These are phyloP conservation scores for Aleiodes testaceus DNA, from an alignment of 2,888 invertebrate species.

Conservation along the genomic window DNA sequence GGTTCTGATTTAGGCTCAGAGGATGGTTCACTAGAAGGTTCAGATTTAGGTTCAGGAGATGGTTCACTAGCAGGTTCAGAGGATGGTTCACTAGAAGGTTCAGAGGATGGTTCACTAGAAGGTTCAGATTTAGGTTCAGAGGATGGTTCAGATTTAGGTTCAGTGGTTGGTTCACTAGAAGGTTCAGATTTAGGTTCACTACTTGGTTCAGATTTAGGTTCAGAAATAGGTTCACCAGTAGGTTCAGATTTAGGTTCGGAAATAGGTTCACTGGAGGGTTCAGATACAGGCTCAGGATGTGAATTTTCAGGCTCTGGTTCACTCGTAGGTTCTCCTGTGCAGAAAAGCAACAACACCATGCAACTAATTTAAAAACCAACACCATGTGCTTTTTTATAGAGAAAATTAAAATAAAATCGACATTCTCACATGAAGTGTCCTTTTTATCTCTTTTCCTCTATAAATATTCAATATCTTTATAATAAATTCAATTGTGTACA, in stretches of 20 bases:
- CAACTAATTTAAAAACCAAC: slow-evolving; percentile 52
- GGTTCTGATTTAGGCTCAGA: slow-evolving; percentile 56
- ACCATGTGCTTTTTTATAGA: slow-evolving; percentile 47
- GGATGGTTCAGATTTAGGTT: slow-evolving; percentile 54
- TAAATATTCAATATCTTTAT: neutral
- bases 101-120: slow-evolving; percentile 51
- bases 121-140: slow-evolving; percentile 53
- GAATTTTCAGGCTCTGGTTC: slow-evolving; percentile 66
- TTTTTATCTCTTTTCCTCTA: no score
- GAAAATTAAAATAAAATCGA: no score
- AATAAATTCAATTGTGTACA: slow-evolving; percentile 15
- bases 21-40: slow-evolving; percentile 70
- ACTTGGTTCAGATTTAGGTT: slow-evolving; percentile 66
- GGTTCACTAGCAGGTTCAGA: slow-evolving; percentile 69
- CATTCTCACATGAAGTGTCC: neutral
- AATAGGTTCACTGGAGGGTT: slow-evolving; percentile 72
- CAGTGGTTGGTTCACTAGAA: slow-evolving; percentile 68
- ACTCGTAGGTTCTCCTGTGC: slow-evolving; percentile 70
- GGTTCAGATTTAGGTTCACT: slow-evolving; percentile 59
- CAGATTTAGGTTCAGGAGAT: slow-evolving; percentile 56
- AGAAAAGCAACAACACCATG: slow-evolving; percentile 71
- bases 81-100: slow-evolving; percentile 72
- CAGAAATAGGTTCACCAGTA: slow-evolving; percentile 72
- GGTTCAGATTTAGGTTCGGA: slow-evolving; percentile 72
- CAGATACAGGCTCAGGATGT: slow-evolving; percentile 68